A percentile compares a stretch with the other conserved stretches of the same genome.
These are phyloP conservation scores for Saxidomus purpurata DNA, from an alignment of 1,140 invertebrate species.

Conservation along the genomic window DNA sequence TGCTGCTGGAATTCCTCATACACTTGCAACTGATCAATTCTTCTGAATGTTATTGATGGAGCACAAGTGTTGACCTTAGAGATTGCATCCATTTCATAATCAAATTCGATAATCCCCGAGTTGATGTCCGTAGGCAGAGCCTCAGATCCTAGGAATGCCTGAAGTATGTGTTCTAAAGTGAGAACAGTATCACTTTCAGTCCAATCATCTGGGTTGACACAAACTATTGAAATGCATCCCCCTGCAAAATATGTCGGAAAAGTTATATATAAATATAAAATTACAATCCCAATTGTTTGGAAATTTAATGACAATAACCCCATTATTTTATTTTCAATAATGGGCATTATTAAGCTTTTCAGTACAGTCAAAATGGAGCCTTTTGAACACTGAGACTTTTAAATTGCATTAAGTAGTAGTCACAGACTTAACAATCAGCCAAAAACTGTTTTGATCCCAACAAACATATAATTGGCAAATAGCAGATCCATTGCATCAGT, in stretches of 20 bases:
- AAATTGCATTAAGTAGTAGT: too few relatives aligned
- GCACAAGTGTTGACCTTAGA: too few relatives aligned
- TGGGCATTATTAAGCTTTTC: too few relatives aligned
- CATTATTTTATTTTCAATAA: background rate
- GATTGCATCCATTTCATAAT: slow-evolving; percentile 5
- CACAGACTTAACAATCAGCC: too few relatives aligned
- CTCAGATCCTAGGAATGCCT: slow-evolving; percentile 29
- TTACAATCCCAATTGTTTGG: background rate
- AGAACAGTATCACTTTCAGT: background rate
- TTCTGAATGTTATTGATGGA: too few relatives aligned
- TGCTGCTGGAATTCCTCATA: too few relatives aligned
- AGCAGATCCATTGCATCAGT: too few relatives aligned
- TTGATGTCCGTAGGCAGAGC: background rate
- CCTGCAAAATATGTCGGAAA: slow-evolving; percentile 8
- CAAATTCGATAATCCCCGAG: slow-evolving; percentile 29
- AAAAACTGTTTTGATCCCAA: too few relatives aligned
- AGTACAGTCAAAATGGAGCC: too few relatives aligned
- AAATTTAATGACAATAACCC: slow-evolving; percentile 26
- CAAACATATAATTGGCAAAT: too few relatives aligned
- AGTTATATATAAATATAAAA: background rate
- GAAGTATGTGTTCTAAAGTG: slow-evolving; percentile 5
- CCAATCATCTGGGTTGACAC: background rate
- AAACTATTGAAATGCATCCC: background rate
- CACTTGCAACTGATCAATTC: too few relatives aligned
- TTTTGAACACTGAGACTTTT: too few relatives aligned